Evolutionary conservation across 2,888 invertebrate species (phyloP).

Genomic region (Eupeodes latifasciatus): DNA sequence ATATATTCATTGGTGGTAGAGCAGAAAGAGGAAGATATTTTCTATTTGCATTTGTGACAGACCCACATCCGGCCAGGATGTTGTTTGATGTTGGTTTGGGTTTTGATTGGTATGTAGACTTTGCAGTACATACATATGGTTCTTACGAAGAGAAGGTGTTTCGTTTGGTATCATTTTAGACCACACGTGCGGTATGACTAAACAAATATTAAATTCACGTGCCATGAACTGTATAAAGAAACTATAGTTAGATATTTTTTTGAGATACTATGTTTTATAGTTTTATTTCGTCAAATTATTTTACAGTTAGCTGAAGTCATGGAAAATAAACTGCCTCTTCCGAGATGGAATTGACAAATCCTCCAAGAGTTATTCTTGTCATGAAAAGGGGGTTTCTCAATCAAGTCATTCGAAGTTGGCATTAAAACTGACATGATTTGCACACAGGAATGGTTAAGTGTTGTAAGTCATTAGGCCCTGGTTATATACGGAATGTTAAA

Average conservation of each 20-base stretch:
- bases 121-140: background rate
- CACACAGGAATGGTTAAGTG: too few relatives aligned
- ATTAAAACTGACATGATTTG: too few relatives aligned
- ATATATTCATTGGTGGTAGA: conserved; percentile 48
- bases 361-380: too few relatives aligned
- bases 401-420: too few relatives aligned
- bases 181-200: conserved; percentile 56
- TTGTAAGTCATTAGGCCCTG: too few relatives aligned
- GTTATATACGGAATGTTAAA: too few relatives aligned
- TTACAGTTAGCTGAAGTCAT: background rate
- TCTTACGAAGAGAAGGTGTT: conserved; percentile 8
- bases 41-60: conserved; percentile 40
- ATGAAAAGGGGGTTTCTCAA: too few relatives aligned
- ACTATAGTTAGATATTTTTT: background rate
- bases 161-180: conserved; percentile 48
- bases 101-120: conserved; percentile 1
- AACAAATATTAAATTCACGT: conserved; percentile 60
- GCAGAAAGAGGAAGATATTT: conserved; percentile 3
- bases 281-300: background rate
- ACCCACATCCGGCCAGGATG: conserved; percentile 46
- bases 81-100: conserved; percentile 22
- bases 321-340: background rate
- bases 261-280: background rate
- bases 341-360: too few relatives aligned
- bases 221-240: conserved; percentile 25